Conservation (phyloP, 2,797 vertebrate genomes). For the Coregonus ussuriensis region DNA sequence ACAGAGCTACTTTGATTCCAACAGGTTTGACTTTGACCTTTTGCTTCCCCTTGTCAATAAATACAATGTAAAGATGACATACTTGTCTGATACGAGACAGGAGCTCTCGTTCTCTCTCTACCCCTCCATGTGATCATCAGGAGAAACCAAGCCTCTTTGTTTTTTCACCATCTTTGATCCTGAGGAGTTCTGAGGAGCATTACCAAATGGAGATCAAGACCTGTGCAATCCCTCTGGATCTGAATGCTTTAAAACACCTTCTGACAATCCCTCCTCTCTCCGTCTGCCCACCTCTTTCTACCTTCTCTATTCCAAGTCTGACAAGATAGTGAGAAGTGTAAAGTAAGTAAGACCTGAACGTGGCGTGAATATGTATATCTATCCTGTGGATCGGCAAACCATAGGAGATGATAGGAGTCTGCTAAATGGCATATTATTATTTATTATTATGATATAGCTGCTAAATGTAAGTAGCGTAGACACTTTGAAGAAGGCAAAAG, state of each 20-base stretch:
- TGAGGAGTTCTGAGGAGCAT: slow-evolving; percentile 48
- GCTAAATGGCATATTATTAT: too few relatives aligned
- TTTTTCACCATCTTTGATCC: slow-evolving; percentile 48
- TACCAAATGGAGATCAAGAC: slow-evolving; percentile 65
- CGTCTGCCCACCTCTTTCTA: not conserved
- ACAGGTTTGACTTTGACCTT: slow-evolving; percentile 24
- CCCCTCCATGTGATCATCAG: slow-evolving; percentile 29
- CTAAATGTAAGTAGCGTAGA: not conserved
- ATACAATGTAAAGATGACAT: slow-evolving; percentile 8
- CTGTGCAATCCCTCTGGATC: slow-evolving; percentile 42
- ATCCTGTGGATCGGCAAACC: slow-evolving; percentile 4
- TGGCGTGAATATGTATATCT: slow-evolving; percentile 39
- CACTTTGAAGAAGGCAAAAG: not conserved
- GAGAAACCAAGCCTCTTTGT: slow-evolving; percentile 40
- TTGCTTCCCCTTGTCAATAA: slow-evolving; percentile 9
- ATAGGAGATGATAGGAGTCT: not conserved
- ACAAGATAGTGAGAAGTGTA: not conserved
- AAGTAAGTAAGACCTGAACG: slow-evolving; percentile 22
- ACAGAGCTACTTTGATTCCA: slow-evolving; percentile 15
- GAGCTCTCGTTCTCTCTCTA: not conserved
- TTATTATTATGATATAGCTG: not conserved
- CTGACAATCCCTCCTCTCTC: not conserved
- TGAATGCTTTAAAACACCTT: slow-evolving; percentile 33
- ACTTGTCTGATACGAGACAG: not conserved
- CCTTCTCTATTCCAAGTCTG: not conserved